Evolutionary conservation across 2,888 invertebrate genomes (phyloP), one percentile per base, ranked within the genome.

Genomic region (Xestoiulus laeticollis): DNA sequence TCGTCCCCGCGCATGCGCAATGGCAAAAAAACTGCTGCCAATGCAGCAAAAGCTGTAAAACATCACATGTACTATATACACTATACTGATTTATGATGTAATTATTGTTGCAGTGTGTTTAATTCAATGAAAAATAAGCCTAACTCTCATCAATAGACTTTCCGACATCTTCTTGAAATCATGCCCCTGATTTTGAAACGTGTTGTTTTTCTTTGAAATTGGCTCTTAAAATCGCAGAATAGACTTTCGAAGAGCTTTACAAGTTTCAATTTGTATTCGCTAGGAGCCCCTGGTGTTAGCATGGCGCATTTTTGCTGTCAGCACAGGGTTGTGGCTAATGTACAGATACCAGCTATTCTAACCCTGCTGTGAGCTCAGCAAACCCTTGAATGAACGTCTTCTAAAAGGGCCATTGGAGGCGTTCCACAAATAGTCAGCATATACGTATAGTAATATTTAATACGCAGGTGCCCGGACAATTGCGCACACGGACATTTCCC

Each of bases 231-330:
- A 68, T 68, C 8, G 22, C 26, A 22, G 26, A 53, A 68, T 68
- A 59, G 59, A 26, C 68, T 68, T 68, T 68, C 68, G 22, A 68
- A 68, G 68, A 68, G 68, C 68, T 68, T 68, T 68, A 68, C 68
- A 68, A 68, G 68, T 68, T 68, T 68, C 68, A 68, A 68, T 68
- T 68, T 68, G 68, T 68, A 68, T 68, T 68, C 68, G 26, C 68
- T 26, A 22, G 12, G 68, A 68, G 68, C 68, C 68, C 68, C 68
- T 68, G 68, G 68, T 68, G 68, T 68, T 68, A 6, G 68, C 68
- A 68, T 22, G 22, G 68, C 26, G 68, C 68, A 68, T 68, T 68
- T 68, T 68, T 26, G 68, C 68, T 68, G 68, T 68, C 68, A 68
- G 68, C 68, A 68, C 68, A 68, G 68, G 68, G 68, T 68, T 68